Base-by-base conservation (phyloP, 2,888 invertebrate genomes). In the Nemapogon koenigi region DNA sequence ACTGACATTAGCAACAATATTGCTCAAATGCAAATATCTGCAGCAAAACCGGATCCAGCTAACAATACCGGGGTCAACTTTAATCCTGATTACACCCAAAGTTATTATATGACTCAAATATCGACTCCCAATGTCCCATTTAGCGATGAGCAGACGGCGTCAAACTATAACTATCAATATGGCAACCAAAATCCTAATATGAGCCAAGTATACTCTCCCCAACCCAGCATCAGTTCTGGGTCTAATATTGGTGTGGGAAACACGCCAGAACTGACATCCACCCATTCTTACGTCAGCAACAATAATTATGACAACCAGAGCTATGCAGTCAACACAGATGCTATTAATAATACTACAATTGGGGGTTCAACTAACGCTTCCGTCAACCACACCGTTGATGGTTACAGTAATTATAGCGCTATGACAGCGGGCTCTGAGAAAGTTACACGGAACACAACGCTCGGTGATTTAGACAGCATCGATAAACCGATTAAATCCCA, bases 401-500 rank as follows among this genome's bases (percentile, higher is more conserved):
- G 15, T 14, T 13, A 31, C n/a, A 13, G 4, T 15, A 31, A 4
- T 31, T 14, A n/a, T 14, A 13, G 16, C 16, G 15, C 4, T n/a
- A 27, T 35, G 10, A 16, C 19, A 8, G 7, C 38, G 11, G 31
- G 26, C 10, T 11, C 18, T 4, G 18, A 29, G n/a, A 28, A 14
- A 4, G 10, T n/a, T 14, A 15, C n/a, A 4, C n/a, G n/a, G n/a
- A n/a, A n/a, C n/a, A 17, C 37, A 8, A 17, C 52, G 2, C 38
- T 72, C 18, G 48, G 69, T 1, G 59, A 69, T 38, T 39, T 72
- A 1, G 75, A 72, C 26, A 61, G 62, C 1, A 46, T 59, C 0
- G 78, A 78, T 43, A 60, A 66, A 42, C 76, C 78, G 2, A 78
- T 78, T 13, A 76, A 71, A 39, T 78, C 78, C 0, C 76, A 76